Percentiles rank a stretch among this genome's conserved stretches.
Evolutionary conservation across 2,888 invertebrate species (phyloP).

Genomic region (Corythucha ciliata): DNA sequence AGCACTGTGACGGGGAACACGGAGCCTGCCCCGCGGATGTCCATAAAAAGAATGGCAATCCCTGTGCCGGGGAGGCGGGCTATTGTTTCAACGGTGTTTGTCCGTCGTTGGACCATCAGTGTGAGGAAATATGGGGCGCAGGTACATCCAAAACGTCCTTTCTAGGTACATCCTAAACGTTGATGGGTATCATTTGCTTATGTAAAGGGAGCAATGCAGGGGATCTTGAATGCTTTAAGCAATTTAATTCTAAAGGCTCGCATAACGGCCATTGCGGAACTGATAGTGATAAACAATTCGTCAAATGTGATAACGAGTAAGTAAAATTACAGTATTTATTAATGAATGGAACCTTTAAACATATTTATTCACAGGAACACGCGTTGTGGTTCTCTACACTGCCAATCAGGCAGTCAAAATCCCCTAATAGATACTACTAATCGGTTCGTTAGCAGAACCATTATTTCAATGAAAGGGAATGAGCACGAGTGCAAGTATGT

Average conservation of each 20-base stretch:
- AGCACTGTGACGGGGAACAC: slow-evolving; percentile 78
- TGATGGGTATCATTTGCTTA: not conserved
- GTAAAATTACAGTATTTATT: too few relatives aligned
- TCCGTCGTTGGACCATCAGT: slow-evolving; percentile 78
- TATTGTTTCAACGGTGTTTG: slow-evolving; percentile 90
- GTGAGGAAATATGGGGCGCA: slow-evolving; percentile 88
- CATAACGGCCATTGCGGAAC: slow-evolving; percentile 93
- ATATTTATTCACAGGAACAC: slow-evolving; percentile 58
- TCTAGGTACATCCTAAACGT: not conserved
- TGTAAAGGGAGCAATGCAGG: slow-evolving; percentile 62
- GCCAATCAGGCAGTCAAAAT: slow-evolving; percentile 74
- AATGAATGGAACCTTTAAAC: not conserved
- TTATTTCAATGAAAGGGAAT: slow-evolving; percentile 75
- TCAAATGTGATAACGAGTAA: slow-evolving; percentile 81
- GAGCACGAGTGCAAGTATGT: slow-evolving; percentile 97
- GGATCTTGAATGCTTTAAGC: slow-evolving; percentile 81
- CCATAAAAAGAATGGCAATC: slow-evolving; percentile 84
- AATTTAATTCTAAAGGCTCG: slow-evolving; percentile 91
- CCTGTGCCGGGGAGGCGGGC: slow-evolving; percentile 53
- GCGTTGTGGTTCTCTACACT: slow-evolving; percentile 88
- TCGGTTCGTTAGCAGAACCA: slow-evolving; percentile 68
- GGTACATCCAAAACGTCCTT: slow-evolving; percentile 41
- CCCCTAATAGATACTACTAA: slow-evolving; percentile 72
- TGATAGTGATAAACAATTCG: slow-evolving; percentile 55
- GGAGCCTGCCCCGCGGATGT: slow-evolving; percentile 87